Conservation (phyloP, 2,797 vertebrate species). For the Oophaga sylvatica region DNA sequence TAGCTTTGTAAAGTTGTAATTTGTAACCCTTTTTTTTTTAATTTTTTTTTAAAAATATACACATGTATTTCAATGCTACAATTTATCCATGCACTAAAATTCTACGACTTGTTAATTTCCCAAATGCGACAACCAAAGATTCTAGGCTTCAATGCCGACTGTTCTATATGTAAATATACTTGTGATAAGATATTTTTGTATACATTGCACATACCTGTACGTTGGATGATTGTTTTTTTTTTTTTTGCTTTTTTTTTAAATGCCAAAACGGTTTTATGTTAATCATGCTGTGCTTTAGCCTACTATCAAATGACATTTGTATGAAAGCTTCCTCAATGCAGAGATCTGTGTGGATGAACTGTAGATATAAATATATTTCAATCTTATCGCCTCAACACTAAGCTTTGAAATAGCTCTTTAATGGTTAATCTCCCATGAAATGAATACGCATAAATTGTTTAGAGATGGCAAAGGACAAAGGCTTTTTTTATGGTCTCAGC, state of each 20-base stretch:
- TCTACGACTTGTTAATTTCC: constrained; percentile 4
- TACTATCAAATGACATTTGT: constrained; percentile 61
- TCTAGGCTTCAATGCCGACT: constrained; percentile 7
- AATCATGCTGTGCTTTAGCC: constrained; percentile 67
- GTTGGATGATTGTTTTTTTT: constrained; percentile 72
- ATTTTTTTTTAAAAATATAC: background rate
- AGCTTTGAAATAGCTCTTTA: constrained; percentile 37
- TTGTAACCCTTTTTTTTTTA: background rate
- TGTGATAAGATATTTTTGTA: constrained; percentile 80
- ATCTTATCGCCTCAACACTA: constrained; percentile 30
- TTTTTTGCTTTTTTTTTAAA: constrained; percentile 73
- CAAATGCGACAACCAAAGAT: constrained; percentile 30
- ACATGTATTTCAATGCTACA: constrained; percentile 12
- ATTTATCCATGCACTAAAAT: background rate
- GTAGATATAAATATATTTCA: constrained; percentile 28
- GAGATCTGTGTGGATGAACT: constrained; percentile 41
- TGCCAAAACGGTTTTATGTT: constrained; percentile 69
- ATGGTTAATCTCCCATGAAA: constrained; percentile 57
- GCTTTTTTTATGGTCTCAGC: constrained; percentile 27
- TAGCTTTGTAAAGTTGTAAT: background rate
- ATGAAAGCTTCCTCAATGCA: constrained; percentile 56
- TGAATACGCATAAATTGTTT: constrained; percentile 51
- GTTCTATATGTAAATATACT: constrained; percentile 74
- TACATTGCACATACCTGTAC: constrained; percentile 68
- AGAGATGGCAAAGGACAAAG: constrained; percentile 45